Percentiles rank a stretch among this genome's conserved stretches.
Conservation (phyloP, 2,113 vertebrate species). For the Bubalus kerabau region DNA sequence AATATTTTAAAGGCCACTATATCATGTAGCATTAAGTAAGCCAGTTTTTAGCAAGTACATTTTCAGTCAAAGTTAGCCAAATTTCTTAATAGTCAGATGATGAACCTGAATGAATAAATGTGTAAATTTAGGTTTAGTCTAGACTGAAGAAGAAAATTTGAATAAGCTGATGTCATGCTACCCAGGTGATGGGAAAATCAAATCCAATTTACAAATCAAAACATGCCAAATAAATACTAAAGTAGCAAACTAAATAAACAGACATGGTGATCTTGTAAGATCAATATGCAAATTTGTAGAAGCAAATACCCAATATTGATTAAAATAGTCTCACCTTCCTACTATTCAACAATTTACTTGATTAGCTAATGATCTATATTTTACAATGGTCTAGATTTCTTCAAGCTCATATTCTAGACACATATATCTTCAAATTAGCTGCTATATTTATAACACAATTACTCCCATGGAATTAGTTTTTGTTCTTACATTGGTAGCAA, state of each 20-base stretch:
- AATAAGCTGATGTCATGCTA: not conserved
- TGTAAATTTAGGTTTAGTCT: not conserved
- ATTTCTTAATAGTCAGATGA: not conserved
- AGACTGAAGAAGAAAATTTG: not conserved
- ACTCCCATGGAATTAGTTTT: not conserved
- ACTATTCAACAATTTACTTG: not conserved
- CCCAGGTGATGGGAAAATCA: not conserved
- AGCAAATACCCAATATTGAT: not conserved
- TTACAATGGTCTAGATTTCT: not conserved
- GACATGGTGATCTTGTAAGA: not conserved
- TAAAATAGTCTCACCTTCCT: not conserved
- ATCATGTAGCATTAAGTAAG: not conserved
- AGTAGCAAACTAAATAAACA: not conserved
- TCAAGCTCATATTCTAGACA: not conserved
- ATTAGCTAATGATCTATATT: not conserved
- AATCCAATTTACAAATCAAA: not conserved
- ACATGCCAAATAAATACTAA: not conserved
- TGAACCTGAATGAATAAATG: not conserved
- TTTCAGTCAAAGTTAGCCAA: not conserved
- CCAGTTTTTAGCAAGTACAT: not conserved
- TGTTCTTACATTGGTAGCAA: not conserved
- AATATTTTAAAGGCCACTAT: not conserved
- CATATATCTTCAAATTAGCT: not conserved
- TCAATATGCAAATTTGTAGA: not conserved
- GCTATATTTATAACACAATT: not conserved